phyloP scores from a whole-genome alignment of 2,888 invertebrate species.

The Pasiphila rectangulata region DNA sequence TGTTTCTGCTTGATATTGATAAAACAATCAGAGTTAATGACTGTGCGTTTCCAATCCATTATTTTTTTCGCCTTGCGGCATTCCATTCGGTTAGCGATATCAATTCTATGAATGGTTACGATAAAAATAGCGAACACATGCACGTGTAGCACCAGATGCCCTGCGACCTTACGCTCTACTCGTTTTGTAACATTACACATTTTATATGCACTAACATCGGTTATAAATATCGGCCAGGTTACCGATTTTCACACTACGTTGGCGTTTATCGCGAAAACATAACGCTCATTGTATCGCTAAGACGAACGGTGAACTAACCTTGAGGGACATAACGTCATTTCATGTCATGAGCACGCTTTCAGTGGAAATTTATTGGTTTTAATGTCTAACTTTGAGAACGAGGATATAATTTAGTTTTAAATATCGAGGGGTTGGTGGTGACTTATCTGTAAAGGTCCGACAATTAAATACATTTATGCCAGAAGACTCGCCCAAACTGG shows the following conservation, averaged over 20 bases:
- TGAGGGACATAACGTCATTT: slow-evolving; percentile 26
- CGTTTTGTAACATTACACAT: slow-evolving; percentile 50
- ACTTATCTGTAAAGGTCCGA: too few relatives aligned
- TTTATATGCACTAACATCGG: slow-evolving; percentile 45
- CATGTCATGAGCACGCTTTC: slow-evolving; percentile 22
- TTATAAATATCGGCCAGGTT: slow-evolving; percentile 56
- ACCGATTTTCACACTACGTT: slow-evolving; percentile 55
- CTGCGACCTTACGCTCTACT: slow-evolving; percentile 68
- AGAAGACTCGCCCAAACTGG: too few relatives aligned
- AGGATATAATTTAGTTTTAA: neutral
- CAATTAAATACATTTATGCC: too few relatives aligned
- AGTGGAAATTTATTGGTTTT: slow-evolving; percentile 16
- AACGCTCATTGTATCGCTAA: slow-evolving; percentile 44
- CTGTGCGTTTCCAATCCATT: slow-evolving; percentile 36
- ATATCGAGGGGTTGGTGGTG: too few relatives aligned
- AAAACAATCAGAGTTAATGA: slow-evolving; percentile 34
- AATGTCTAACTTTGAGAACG: slow-evolving; percentile 39
- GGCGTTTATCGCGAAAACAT: slow-evolving; percentile 48
- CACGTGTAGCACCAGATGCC: slow-evolving; percentile 70
- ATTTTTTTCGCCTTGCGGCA: slow-evolving; percentile 41
- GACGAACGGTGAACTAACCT: slow-evolving; percentile 21
- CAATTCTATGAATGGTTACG: slow-evolving; percentile 62
- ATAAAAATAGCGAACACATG: slow-evolving; percentile 76
- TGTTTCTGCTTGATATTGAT: slow-evolving; percentile 24
- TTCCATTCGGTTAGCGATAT: slow-evolving; percentile 53